Evolutionary conservation across 2,113 vertebrate species (phyloP).

Genomic region (Struthidea cinerea): DNA sequence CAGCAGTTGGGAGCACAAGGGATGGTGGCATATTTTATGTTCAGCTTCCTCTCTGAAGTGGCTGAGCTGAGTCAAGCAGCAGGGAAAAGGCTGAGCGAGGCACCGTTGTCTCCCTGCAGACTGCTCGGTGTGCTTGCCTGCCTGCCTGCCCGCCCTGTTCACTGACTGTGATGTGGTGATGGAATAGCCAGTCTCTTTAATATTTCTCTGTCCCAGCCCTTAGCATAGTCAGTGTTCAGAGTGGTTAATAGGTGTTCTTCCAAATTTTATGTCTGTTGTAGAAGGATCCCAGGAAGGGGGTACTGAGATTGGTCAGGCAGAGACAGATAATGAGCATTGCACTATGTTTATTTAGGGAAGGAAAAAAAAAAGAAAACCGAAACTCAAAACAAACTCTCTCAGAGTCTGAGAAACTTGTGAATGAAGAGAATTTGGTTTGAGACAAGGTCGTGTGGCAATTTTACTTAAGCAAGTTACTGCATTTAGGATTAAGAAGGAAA

Average conservation of each 20-base stretch:
- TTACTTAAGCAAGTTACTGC: neutral
- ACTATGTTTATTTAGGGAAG: neutral
- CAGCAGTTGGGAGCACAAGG: neutral
- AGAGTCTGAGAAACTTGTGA: neutral
- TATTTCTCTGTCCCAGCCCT: neutral
- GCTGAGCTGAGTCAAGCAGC: neutral
- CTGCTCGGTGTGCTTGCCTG: neutral
- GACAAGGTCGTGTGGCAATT: neutral
- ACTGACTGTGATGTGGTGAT: fast-evolving
- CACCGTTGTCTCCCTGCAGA: neutral
- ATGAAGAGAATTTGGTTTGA: neutral
- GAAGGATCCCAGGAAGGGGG: neutral
- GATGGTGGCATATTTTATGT: fast-evolving
- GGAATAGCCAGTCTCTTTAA: neutral
- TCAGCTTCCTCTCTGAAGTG: neutral
- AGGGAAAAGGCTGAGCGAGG: neutral
- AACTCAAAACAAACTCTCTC: neutral
- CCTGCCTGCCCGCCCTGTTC: neutral
- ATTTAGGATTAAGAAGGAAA: neutral
- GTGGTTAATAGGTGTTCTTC: fast-evolving
- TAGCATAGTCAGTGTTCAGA: neutral
- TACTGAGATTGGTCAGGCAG: neutral
- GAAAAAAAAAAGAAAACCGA: neutral
- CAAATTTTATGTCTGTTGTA: neutral
- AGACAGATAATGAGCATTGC: neutral